Evolutionary conservation across 1,140 invertebrate species (phyloP), one percentile per base, ranked within the genome.

Genomic region (Euglossa dilemma): DNA sequence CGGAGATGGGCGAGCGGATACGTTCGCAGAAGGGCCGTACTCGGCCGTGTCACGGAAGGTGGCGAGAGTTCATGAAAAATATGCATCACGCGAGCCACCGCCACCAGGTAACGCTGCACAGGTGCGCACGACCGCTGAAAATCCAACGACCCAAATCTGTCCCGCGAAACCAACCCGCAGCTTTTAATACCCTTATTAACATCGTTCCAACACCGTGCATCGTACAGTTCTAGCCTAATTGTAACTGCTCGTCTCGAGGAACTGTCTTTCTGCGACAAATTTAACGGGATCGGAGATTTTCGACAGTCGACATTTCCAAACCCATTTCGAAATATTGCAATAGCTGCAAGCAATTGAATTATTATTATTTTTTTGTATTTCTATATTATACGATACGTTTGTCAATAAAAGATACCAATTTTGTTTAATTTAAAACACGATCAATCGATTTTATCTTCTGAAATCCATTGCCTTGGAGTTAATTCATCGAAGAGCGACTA

Each of bases 41-140:
- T 80, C 91, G 88, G 90, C 80, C 87, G 90, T 92, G 91, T 93
- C 93, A 94, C 93, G 93, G 88, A 93, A 93, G 92, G 93, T 92
- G 90, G 81, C 86, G 91, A 91, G 91, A 91, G 91, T 93, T 93
- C 90, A 85, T 89, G 91, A 93, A 92, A 93, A 94, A 91, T 93
- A 92, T 93, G 89, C 92, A 91, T 93, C 92, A 93, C 93, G 93
- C 93, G 91, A 93, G 85, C 86, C 71, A 72, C 52, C 50, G 16
- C 59, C 18, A 25, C 69, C 56, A 47, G 47, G 20, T 36, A 36
- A 23, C 28, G 47, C 54, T 56, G 59, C 70, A 82, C 73, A 69
- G 72, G 56, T 78, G 83, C 67, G 50, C 66, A 74, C 63, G 25
- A 47, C 28, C 18, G 45, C 54, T 52, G 11, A 63, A 61, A 93